phyloP scores from a whole-genome alignment of 37 sponge, comb jelly and placozoan species.

The Chondrosia reniformis region DNA sequence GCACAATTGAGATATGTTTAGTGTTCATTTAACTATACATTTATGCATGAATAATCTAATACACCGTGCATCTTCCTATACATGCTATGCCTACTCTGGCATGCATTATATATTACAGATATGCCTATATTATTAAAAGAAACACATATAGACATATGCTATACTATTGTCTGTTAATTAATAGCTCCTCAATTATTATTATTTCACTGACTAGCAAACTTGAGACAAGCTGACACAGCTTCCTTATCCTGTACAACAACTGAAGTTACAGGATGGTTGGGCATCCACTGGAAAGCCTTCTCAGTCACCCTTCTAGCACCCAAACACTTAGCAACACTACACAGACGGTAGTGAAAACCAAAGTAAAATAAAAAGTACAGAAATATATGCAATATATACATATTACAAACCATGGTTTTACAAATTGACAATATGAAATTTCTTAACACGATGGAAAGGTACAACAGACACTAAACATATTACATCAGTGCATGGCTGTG shows the following conservation, averaged over 20 bases:
- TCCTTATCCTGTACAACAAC: constrained; percentile 65
- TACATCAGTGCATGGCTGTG: background rate
- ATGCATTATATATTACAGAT: too few relatives aligned
- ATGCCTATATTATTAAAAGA: too few relatives aligned
- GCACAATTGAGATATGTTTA: background rate
- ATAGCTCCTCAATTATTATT: too few relatives aligned
- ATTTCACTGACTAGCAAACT: constrained; percentile 49
- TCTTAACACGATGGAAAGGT: too few relatives aligned
- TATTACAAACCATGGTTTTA: too few relatives aligned
- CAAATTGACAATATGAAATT: too few relatives aligned
- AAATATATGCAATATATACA: too few relatives aligned
- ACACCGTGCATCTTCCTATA: too few relatives aligned
- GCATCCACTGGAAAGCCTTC: constrained; percentile 55
- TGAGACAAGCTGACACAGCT: constrained; percentile 75
- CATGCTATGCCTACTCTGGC: too few relatives aligned
- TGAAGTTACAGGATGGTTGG: constrained; percentile 40
- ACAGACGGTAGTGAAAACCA: background rate
- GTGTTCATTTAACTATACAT: background rate
- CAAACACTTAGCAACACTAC: constrained; percentile 29
- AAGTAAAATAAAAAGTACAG: background rate
- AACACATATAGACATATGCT: too few relatives aligned
- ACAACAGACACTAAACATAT: background rate
- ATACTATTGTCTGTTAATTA: too few relatives aligned
- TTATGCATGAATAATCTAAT: background rate
- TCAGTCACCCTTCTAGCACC: constrained; percentile 78